These are phyloP conservation scores for Artemia sinica DNA, from an alignment of 2,888 invertebrate genomes.

Conservation along the genomic window DNA sequence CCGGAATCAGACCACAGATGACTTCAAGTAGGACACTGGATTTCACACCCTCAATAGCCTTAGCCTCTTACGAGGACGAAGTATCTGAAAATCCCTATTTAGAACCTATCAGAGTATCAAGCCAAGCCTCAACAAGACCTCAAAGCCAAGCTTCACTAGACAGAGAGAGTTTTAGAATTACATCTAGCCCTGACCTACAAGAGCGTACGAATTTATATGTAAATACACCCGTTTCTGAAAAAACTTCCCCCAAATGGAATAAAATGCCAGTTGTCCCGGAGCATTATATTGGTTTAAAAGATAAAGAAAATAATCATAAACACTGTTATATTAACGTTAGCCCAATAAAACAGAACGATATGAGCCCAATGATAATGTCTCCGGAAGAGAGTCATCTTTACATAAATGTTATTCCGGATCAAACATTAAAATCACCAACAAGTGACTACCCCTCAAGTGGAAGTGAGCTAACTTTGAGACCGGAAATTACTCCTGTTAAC, in stretches of 20 bases:
- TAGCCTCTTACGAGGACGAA: constrained; percentile 14
- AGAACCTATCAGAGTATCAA: constrained; percentile 19
- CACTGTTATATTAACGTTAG: constrained; percentile 9
- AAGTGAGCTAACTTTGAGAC: constrained; percentile 20
- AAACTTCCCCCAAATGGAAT: constrained; percentile 10
- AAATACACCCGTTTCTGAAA: neutral
- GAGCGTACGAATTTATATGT: constrained; percentile 8
- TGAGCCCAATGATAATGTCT: neutral
- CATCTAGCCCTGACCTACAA: constrained; percentile 1
- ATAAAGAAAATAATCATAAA: neutral
- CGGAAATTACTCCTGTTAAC: constrained; percentile 42
- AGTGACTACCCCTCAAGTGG: neutral
- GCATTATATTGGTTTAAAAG: neutral
- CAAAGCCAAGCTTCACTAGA: constrained; percentile 11
- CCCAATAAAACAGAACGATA: neutral
- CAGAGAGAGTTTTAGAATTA: constrained; percentile 7
- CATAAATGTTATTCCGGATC: constrained; percentile 35
- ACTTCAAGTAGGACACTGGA: neutral
- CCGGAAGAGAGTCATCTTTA: constrained; percentile 28
- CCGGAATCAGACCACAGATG: constrained; percentile 1
- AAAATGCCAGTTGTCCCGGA: neutral
- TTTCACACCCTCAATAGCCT: neutral
- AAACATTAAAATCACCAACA: constrained; percentile 13
- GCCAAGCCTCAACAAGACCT: constrained; percentile 9
- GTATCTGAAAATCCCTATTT: constrained; percentile 18